Percentiles rank a stretch among this genome's conserved stretches.
phyloP scores from a whole-genome alignment of 2,113 vertebrate species.

The Microtus oregoni region DNA sequence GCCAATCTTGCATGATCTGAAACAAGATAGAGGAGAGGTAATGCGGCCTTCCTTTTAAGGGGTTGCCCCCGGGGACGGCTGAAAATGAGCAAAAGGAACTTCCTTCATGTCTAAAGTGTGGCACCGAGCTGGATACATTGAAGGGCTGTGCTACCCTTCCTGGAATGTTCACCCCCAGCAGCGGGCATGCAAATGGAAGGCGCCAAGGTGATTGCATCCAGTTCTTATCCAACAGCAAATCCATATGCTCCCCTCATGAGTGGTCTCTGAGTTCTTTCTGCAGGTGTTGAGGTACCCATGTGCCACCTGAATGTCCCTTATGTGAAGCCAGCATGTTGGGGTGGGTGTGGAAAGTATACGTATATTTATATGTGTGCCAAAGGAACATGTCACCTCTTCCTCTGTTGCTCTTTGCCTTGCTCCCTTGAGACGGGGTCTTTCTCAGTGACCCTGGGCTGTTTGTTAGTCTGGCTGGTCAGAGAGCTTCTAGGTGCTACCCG shows the following conservation, averaged over 20 bases:
- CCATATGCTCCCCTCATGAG: accelerated
- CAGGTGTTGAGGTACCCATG: background rate
- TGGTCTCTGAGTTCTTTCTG: background rate
- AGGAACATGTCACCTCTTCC: background rate
- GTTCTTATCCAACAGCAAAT: background rate
- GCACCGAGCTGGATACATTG: background rate
- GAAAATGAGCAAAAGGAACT: background rate
- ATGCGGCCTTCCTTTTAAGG: background rate
- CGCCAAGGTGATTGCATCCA: background rate
- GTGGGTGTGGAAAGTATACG: background rate
- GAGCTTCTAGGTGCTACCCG: background rate
- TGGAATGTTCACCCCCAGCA: background rate
- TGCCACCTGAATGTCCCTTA: background rate
- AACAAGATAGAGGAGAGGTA: background rate
- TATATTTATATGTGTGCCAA: background rate
- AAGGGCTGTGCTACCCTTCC: background rate
- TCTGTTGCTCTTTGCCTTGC: background rate
- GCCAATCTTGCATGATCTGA: slow-evolving; percentile 7
- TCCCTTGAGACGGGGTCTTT: background rate
- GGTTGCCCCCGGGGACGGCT: background rate
- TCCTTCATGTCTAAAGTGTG: background rate
- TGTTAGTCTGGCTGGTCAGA: background rate
- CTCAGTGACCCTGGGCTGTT: no score
- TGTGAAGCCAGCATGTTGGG: accelerated
- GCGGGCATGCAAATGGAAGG: background rate